A percentile compares a stretch with the other conserved stretches of the same genome.
Conservation (phyloP, 2,888 invertebrate species). For the Polietes domitor region DNA sequence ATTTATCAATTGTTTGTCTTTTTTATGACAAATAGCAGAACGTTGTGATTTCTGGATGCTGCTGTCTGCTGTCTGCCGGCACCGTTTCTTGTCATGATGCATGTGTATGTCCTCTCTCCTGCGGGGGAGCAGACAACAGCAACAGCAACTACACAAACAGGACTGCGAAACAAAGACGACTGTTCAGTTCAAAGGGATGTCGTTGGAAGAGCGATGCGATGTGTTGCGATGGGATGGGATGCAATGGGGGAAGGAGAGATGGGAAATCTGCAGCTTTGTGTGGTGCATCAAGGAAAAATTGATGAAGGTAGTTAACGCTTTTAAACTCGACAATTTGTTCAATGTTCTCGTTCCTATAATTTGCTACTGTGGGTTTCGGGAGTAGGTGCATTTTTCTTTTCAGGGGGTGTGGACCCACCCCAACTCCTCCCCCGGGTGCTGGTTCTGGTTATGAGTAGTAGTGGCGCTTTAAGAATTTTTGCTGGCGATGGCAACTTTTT, state of each 20-base stretch:
- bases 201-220: background rate
- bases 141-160: background rate
- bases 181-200: background rate
- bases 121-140: background rate
- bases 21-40: conserved; percentile 55
- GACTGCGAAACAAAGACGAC: background rate
- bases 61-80: background rate
- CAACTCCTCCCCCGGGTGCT: background rate
- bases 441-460: conserved; percentile 14
- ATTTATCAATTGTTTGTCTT: conserved; percentile 59
- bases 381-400: background rate
- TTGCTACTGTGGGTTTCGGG: background rate
- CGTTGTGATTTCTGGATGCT: conserved; percentile 43
- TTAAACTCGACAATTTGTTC: conserved; percentile 53
- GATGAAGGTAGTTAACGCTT: conserved; percentile 59
- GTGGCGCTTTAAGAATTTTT: conserved; percentile 40
- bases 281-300: conserved; percentile 38
- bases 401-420: background rate
- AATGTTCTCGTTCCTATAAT: conserved; percentile 25
- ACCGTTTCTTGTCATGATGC: background rate
- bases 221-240: background rate
- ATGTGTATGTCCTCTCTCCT: background rate
- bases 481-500: conserved; percentile 54
- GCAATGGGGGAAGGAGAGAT: background rate
- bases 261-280: conserved; percentile 1